Percentiles rank a stretch among this genome's conserved stretches.
These are phyloP conservation scores for Agrotis clavis DNA, from an alignment of 2,888 invertebrate genomes.

Conservation along the genomic window DNA sequence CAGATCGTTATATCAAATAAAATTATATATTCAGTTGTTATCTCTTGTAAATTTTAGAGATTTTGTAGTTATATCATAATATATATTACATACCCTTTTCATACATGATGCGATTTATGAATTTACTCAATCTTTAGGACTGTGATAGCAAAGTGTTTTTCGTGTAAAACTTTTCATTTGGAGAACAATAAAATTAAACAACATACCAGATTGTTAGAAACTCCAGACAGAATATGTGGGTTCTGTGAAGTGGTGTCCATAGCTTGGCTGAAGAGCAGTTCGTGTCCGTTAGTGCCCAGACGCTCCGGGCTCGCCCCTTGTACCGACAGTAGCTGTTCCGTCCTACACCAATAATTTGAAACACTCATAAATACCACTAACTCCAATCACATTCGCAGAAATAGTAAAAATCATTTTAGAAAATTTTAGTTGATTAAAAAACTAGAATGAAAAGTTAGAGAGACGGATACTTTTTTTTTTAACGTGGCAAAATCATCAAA, in stretches of 20 bases:
- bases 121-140: no score
- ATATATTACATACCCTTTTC: no score
- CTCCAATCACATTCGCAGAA: conserved; percentile 22
- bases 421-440: background rate
- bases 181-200: no score
- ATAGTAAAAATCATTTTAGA: background rate
- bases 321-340: conserved; percentile 85
- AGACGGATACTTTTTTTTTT: no score
- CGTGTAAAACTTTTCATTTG: no score
- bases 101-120: no score
- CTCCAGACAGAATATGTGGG: conserved; percentile 87
- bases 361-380: conserved; percentile 74
- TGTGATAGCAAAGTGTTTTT: no score
- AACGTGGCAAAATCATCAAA: no score
- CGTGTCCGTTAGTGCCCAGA: conserved; percentile 92
- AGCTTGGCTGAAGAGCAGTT: conserved; percentile 94
- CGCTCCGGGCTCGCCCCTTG: conserved; percentile 91
- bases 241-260: conserved; percentile 94
- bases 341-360: conserved; percentile 84
- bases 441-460: background rate
- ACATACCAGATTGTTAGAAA: conserved; percentile 89
- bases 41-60: no score
- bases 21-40: no score
- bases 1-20: no score
- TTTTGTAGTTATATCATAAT: no score